These are phyloP conservation scores for Periparus ater DNA, from an alignment of 2,797 vertebrate genomes.

Conservation along the genomic window DNA sequence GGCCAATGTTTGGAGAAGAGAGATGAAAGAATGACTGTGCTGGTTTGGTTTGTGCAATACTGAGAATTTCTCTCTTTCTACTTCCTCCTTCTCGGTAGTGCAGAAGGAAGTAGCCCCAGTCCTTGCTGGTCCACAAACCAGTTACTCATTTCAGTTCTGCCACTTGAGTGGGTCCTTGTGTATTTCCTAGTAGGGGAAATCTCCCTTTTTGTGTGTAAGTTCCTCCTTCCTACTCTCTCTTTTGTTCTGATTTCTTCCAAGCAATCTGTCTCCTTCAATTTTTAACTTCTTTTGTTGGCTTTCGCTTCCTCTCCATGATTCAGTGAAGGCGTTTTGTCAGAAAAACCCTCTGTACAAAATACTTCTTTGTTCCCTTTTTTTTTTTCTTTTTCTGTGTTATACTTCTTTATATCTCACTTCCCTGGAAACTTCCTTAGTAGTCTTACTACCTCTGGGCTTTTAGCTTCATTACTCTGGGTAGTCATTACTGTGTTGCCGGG, in stretches of 20 bases:
- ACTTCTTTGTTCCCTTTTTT: slow-evolving; percentile 35
- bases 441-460: slow-evolving; percentile 40
- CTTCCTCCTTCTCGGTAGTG: slow-evolving; percentile 24
- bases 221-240: slow-evolving; percentile 57
- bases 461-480: slow-evolving; percentile 2
- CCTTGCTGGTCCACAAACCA: slow-evolving; percentile 35
- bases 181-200: slow-evolving; percentile 28
- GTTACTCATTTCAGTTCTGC: slow-evolving; percentile 45
- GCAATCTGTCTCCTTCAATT: slow-evolving; percentile 12
- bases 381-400: neutral
- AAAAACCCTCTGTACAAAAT: slow-evolving; percentile 18
- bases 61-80: slow-evolving; percentile 51
- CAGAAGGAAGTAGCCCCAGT: slow-evolving; percentile 41
- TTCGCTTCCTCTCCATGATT: slow-evolving; percentile 51
- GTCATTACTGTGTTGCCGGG: neutral
- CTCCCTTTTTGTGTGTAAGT: slow-evolving; percentile 13
- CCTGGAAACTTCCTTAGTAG: slow-evolving; percentile 49
- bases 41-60: slow-evolving; percentile 37
- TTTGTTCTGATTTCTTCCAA: slow-evolving; percentile 57
- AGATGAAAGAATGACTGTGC: neutral
- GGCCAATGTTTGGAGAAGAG: neutral
- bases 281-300: slow-evolving; percentile 38
- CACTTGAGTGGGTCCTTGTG: neutral
- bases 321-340: slow-evolving; percentile 21
- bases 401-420: slow-evolving; percentile 32